Percentiles rank a stretch among this genome's conserved stretches.
Conservation (phyloP, 2,888 invertebrate genomes). For the Ophion slaviceki region DNA sequence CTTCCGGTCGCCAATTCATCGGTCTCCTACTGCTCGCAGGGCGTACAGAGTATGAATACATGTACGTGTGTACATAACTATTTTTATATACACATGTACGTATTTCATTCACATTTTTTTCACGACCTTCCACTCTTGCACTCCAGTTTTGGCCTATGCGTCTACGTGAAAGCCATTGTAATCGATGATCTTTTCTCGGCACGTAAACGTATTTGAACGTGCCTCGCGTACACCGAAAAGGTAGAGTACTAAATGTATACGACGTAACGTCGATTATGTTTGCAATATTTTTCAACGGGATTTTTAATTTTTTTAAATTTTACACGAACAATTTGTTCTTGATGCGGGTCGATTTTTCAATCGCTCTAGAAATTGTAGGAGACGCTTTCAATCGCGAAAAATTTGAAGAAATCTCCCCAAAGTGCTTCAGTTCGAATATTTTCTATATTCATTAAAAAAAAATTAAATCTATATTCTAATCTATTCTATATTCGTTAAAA, state of each 20-base stretch:
- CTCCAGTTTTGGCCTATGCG: neutral
- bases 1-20: conserved; percentile 61
- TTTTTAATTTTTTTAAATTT: neutral
- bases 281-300: neutral
- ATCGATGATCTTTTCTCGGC: neutral
- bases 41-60: neutral
- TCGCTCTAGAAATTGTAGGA: too few species aligned
- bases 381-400: too few species aligned
- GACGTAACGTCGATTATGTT: neutral
- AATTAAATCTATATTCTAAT: too few species aligned
- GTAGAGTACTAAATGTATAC: neutral
- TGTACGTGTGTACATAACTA: neutral
- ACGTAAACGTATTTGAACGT: neutral
- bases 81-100: neutral
- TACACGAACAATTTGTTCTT: too few species aligned
- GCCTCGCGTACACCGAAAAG: neutral
- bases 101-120: neutral
- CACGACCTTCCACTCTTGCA: neutral
- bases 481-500: too few species aligned
- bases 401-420: too few species aligned
- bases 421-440: too few species aligned
- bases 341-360: too few species aligned
- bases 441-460: too few species aligned
- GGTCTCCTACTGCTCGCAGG: neutral
- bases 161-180: neutral